Conservation (phyloP, 1,140 invertebrate species). For the Panonychus citri region DNA sequence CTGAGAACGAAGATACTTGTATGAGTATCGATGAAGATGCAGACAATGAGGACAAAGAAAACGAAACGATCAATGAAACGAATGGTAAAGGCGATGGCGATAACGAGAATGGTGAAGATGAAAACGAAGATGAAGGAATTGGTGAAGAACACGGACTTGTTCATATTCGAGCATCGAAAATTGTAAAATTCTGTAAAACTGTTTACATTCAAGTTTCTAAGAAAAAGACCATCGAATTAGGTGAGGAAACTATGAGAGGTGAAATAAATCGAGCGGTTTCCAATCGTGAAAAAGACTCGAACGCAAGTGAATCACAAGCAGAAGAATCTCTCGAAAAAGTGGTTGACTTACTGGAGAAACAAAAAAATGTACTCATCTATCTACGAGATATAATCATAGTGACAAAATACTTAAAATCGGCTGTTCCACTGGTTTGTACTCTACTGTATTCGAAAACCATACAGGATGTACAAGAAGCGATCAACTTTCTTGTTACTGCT, state of each 20-base stretch:
- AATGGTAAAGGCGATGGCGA: slow-evolving; percentile 12
- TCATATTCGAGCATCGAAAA: too few relatives aligned
- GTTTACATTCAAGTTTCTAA: background rate
- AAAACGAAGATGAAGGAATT: too few relatives aligned
- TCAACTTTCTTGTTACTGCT: slow-evolving; percentile 55
- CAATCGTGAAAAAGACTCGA: slow-evolving; percentile 1
- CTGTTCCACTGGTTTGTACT: slow-evolving; percentile 41
- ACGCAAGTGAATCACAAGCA: background rate
- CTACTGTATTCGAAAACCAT: slow-evolving; percentile 45
- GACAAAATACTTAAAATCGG: slow-evolving; percentile 36
- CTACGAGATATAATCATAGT: slow-evolving; percentile 39
- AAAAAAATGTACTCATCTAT: slow-evolving; percentile 21
- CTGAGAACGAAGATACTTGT: slow-evolving; percentile 2
- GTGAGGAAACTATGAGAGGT: background rate
- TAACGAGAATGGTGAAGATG: too few relatives aligned
- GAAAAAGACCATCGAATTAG: background rate
- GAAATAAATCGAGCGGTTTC: background rate
- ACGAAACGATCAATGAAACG: slow-evolving; percentile 10
- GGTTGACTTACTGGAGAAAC: slow-evolving; percentile 20
- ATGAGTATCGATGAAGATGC: slow-evolving; percentile 21
- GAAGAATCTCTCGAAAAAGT: slow-evolving; percentile 1
- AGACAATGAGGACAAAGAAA: slow-evolving; percentile 6
- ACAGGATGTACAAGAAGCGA: slow-evolving; percentile 54
- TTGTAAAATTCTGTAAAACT: background rate
- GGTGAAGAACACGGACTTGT: too few relatives aligned